These are phyloP conservation scores for Limnodromus scolopaceus DNA, from an alignment of 2,797 vertebrate genomes.

Conservation along the genomic window DNA sequence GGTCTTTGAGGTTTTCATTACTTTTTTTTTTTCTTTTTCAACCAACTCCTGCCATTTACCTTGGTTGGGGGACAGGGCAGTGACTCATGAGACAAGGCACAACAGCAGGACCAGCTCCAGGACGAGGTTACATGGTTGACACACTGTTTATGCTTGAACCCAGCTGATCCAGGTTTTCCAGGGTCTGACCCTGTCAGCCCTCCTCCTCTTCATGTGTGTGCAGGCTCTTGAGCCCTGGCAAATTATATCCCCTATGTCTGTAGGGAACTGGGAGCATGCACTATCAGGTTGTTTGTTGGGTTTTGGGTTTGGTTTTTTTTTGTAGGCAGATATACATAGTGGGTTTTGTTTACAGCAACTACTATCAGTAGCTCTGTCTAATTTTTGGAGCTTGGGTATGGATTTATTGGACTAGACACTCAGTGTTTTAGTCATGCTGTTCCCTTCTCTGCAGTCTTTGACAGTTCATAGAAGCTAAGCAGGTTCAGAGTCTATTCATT, in stretches of 20 bases:
- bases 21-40: background rate
- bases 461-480: constrained; percentile 3
- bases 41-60: background rate
- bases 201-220: background rate
- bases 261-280: background rate
- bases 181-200: background rate
- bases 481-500: background rate
- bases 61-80: background rate
- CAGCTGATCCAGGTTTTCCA: background rate
- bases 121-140: background rate
- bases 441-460: background rate
- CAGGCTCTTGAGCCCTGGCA: background rate
- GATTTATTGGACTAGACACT: constrained; percentile 43
- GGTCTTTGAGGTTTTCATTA: background rate
- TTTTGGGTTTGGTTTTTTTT: background rate
- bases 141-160: background rate
- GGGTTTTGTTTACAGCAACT: constrained; percentile 23
- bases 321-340: background rate
- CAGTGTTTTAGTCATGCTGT: background rate
- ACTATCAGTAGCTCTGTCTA: background rate
- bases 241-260: background rate
- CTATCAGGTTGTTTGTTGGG: background rate
- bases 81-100: background rate
- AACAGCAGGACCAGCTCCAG: background rate
- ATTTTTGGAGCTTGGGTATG: constrained; percentile 10